Conservation (phyloP, 2,797 vertebrate species). For the Botia kubotai region DNA sequence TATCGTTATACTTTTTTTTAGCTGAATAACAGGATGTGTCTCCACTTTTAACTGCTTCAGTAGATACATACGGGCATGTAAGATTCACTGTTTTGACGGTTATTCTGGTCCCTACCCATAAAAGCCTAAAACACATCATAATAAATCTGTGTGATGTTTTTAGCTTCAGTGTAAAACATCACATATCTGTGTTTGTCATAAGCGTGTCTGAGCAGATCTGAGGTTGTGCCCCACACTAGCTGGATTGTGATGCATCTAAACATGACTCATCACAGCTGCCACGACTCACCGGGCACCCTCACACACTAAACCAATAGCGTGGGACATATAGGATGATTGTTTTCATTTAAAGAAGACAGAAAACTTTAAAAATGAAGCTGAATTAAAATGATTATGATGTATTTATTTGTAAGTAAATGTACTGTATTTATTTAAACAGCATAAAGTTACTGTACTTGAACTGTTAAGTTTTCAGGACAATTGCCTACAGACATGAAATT, state of each 20-base stretch:
- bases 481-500: no score
- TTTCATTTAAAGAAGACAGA: no score
- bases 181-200: conserved; percentile 36
- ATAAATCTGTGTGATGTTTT: conserved; percentile 5
- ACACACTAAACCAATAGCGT: conserved; percentile 1
- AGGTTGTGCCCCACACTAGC: not conserved
- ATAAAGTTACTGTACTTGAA: no score
- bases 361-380: no score
- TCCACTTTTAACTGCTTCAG: conserved; percentile 25
- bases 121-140: conserved; percentile 16
- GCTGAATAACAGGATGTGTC: conserved; percentile 17
- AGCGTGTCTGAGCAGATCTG: conserved; percentile 32
- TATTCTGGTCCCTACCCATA: not conserved
- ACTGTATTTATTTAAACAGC: no score
- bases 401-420: no score
- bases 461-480: no score
- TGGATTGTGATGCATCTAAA: not conserved
- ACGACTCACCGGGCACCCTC: conserved; percentile 1
- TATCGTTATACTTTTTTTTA: not conserved
- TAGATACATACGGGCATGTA: no score
- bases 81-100: conserved; percentile 21
- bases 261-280: conserved; percentile 33
- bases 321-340: not conserved
- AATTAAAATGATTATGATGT: no score
- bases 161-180: conserved; percentile 17